A percentile compares a stretch with the other conserved stretches of the same genome.
These are phyloP conservation scores for Aptenodytes patagonicus DNA, from an alignment of 2,113 vertebrate genomes.

Conservation along the genomic window DNA sequence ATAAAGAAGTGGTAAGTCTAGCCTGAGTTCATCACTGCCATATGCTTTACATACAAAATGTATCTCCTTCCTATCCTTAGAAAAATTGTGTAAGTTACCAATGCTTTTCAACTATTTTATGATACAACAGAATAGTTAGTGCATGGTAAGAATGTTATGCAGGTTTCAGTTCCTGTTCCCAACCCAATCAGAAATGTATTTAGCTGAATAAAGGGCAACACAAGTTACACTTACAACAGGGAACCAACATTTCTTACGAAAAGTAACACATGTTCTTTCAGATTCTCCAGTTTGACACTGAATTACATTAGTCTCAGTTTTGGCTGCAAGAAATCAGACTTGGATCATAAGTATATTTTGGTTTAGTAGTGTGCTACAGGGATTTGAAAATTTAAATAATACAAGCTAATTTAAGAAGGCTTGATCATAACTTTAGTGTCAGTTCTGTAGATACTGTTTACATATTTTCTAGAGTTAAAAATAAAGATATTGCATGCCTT, in stretches of 20 bases:
- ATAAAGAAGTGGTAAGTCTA: neutral
- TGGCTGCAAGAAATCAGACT: neutral
- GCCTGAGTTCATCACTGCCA: neutral
- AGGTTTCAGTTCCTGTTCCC: neutral
- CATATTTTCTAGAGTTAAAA: neutral
- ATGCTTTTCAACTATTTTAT: neutral
- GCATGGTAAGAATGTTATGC: neutral
- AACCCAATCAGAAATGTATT: neutral
- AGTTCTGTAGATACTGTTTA: neutral
- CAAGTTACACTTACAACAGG: neutral
- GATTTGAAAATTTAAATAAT: neutral
- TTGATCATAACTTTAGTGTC: fast-evolving
- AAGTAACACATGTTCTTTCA: neutral
- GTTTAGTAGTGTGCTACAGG: fast-evolving
- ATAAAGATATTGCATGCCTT: neutral
- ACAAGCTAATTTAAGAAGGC: neutral
- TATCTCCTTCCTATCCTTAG: neutral
- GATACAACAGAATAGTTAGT: neutral
- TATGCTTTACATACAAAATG: neutral
- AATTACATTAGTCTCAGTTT: neutral
- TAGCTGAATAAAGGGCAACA: neutral
- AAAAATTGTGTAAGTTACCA: neutral
- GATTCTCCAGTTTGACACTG: neutral
- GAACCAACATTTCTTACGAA: neutral
- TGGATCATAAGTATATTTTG: neutral